Conservation (phyloP, 2,888 invertebrate species). For the Mantis religiosa region DNA sequence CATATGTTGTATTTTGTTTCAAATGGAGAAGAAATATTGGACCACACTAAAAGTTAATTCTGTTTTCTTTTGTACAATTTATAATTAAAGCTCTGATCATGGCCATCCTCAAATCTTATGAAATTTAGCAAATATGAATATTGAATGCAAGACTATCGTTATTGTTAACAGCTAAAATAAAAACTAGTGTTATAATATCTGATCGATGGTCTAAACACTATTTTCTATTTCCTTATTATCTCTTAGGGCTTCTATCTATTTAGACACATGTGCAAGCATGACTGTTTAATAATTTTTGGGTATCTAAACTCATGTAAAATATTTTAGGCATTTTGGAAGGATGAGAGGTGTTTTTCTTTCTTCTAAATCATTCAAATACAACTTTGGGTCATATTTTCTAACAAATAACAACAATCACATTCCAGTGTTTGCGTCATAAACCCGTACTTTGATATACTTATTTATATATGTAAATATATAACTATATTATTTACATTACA, state of each 20-base stretch:
- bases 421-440: background rate
- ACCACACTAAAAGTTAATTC: background rate
- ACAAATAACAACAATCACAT: slow-evolving; percentile 1
- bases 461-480: background rate
- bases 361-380: background rate
- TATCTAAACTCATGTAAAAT: background rate
- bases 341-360: background rate
- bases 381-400: background rate
- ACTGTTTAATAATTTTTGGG: background rate
- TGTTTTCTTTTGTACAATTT: background rate
- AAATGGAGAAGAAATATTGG: background rate
- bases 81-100: background rate
- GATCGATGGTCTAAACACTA: background rate
- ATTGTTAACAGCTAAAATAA: background rate
- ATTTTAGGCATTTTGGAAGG: background rate
- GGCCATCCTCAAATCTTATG: background rate
- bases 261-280: background rate
- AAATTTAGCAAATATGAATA: background rate
- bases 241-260: background rate
- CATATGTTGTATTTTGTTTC: background rate
- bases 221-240: background rate
- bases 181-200: background rate
- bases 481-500: background rate
- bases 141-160: background rate
- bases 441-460: slow-evolving; percentile 7